phyloP scores from a whole-genome alignment of 2,113 vertebrate species.

The human region GRCh38 chr15:56769501-56770000 shows the following conservation, averaged over 20 bases:
- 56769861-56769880: neutral
- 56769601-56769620: neutral
- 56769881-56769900: neutral
- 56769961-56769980: constrained; percentile 10
- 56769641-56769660: constrained; percentile 38
- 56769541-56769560: constrained; percentile 25
- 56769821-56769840: neutral
- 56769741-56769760: neutral
- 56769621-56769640: neutral
- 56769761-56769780: neutral
- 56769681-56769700: neutral
- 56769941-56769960: constrained; percentile 21
- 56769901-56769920: neutral
- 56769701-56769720: neutral
- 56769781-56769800: constrained; percentile 30
- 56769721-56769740: no score
- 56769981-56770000: constrained; percentile 17
- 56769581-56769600: constrained; percentile 4
- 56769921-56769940: neutral
- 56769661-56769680: neutral
- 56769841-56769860: neutral
- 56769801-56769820: constrained; percentile 5
- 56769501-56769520: neutral
- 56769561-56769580: neutral
- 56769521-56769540: constrained; percentile 22